Percentiles rank a stretch among this genome's conserved stretches.
Conservation (phyloP, 2,888 invertebrate genomes). For the Automeris io region DNA sequence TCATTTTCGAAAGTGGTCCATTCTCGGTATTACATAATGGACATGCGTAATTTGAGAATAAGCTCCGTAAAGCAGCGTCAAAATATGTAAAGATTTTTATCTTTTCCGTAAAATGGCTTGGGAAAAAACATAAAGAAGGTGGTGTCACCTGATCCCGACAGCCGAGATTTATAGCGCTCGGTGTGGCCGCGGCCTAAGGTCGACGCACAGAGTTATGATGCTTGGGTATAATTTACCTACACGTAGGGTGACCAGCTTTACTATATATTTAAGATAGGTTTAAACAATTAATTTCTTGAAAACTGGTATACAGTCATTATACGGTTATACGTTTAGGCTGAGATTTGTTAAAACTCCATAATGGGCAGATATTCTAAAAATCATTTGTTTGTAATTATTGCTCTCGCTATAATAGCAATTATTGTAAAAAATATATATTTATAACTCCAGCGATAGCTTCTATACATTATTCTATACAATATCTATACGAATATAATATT, state of each 20-base stretch:
- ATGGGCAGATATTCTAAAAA: too few relatives aligned
- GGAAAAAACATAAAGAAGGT: conserved; percentile 79
- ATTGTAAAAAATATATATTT: too few relatives aligned
- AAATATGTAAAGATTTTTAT: conserved; percentile 78
- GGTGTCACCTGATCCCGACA: conserved; percentile 77
- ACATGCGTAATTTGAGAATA: conserved; percentile 73
- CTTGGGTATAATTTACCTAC: conserved; percentile 65
- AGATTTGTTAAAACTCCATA: too few relatives aligned
- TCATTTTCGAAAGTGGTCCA: conserved; percentile 46
- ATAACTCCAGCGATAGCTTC: too few relatives aligned
- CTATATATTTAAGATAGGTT: too few relatives aligned
- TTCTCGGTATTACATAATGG: conserved; percentile 70
- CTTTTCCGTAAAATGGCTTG: conserved; percentile 77
- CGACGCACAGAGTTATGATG: conserved; percentile 63
- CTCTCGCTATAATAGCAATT: too few relatives aligned
- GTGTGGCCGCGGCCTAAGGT: conserved; percentile 74
- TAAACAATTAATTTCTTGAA: too few relatives aligned
- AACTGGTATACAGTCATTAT: too few relatives aligned
- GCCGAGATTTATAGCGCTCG: conserved; percentile 62
- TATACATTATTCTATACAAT: too few relatives aligned
- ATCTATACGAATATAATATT: background rate
- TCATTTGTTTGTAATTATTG: too few relatives aligned
- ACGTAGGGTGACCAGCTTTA: conserved; percentile 21
- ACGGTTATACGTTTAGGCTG: too few relatives aligned
- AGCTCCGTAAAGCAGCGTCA: conserved; percentile 71